Evolutionary conservation across 1,140 invertebrate genomes (phyloP).

Genomic region (silkworm (Bombyx mori)): ASM3026992v2 NC_085114.1:4611001-4611500

Average conservation of each 20-base stretch:
- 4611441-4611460: constrained; percentile 71
- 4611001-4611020: too few species aligned
- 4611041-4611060: too few species aligned
- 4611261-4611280: constrained; percentile 50
- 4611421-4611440: constrained; percentile 72
- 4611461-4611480: constrained; percentile 70
- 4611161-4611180: too few species aligned
- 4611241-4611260: constrained; percentile 44
- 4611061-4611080: too few species aligned
- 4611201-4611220: constrained; percentile 33
- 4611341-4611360: constrained; percentile 70
- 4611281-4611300: constrained; percentile 26
- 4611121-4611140: too few species aligned
- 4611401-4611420: constrained; percentile 72
- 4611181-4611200: constrained; percentile 27
- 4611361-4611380: constrained; percentile 71
- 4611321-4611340: constrained; percentile 66
- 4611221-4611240: constrained; percentile 28
- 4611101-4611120: too few species aligned
- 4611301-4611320: constrained; percentile 56
- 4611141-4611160: constrained; percentile 15
- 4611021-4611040: too few species aligned
- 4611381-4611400: constrained; percentile 72
- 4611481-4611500: constrained; percentile 42
- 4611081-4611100: too few species aligned